A percentile compares a stretch with the other conserved stretches of the same genome.
phyloP scores from a whole-genome alignment of 2,113 vertebrate genomes.

The Rattus rattus region DNA sequence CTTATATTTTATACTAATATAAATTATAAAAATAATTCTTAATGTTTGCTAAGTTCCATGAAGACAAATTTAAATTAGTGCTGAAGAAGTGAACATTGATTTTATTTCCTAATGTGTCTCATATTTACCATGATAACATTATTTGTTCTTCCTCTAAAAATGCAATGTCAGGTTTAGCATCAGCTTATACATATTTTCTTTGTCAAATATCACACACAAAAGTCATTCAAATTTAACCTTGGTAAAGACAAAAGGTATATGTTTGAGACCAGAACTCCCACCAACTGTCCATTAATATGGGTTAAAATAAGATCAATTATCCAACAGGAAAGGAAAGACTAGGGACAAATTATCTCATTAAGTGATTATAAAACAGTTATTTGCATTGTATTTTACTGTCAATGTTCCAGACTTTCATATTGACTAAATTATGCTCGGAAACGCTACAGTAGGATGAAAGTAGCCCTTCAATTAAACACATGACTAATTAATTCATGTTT shows the following conservation, averaged over 20 bases:
- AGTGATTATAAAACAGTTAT: background rate
- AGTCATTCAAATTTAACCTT: background rate
- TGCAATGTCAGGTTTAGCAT: background rate
- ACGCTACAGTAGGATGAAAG: background rate
- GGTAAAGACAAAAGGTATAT: background rate
- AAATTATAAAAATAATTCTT: background rate
- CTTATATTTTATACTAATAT: constrained; percentile 10
- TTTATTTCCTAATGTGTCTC: background rate
- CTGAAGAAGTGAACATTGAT: background rate
- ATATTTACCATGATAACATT: background rate
- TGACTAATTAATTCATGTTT: background rate
- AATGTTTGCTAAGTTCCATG: background rate
- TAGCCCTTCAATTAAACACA: background rate
- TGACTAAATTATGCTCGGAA: background rate
- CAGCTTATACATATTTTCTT: background rate
- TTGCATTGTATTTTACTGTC: background rate
- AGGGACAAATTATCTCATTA: background rate
- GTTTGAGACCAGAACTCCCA: background rate
- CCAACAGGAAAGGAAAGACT: background rate
- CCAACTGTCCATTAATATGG: background rate
- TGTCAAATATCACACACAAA: background rate
- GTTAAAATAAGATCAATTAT: background rate
- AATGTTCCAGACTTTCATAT: background rate
- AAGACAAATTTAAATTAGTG: background rate
- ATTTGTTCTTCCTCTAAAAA: background rate